Conservation (phyloP, 2,797 vertebrate species). For the Sebastes jordani region DNA sequence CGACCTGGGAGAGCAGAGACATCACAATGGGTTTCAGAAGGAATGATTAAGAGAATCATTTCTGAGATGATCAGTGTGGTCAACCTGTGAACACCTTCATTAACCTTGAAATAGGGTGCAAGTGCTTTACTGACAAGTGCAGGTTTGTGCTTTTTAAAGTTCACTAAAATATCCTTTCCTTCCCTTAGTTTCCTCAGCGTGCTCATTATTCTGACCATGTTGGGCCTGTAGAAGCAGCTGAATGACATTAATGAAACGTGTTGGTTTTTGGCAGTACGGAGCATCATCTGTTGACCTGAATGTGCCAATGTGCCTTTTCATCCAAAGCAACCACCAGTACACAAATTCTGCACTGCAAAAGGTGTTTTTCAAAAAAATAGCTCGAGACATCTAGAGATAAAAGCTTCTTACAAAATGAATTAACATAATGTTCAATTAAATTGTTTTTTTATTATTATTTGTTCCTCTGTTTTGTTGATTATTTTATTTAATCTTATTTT, state of each 20-base stretch:
- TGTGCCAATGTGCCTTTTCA: not conserved
- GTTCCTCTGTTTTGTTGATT: too few relatives aligned
- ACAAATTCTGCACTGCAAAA: not conserved
- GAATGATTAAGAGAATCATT: not conserved
- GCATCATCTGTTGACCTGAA: not conserved
- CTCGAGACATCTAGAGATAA: not conserved
- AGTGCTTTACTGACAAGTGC: not conserved
- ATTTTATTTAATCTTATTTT: too few relatives aligned
- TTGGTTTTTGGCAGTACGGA: not conserved
- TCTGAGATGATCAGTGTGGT: not conserved
- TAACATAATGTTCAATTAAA: too few relatives aligned
- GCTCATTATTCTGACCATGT: not conserved
- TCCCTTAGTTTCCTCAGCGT: not conserved
- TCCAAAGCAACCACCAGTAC: not conserved
- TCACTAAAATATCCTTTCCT: not conserved
- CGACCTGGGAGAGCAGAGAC: constrained; percentile 65
- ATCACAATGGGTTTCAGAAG: not conserved
- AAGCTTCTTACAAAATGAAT: not conserved
- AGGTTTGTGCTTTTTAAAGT: not conserved
- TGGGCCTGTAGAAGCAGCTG: not conserved
- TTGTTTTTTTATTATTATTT: too few relatives aligned
- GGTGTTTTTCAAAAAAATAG: not conserved
- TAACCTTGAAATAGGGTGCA: not conserved
- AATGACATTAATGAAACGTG: not conserved
- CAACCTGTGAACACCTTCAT: not conserved